Percentiles rank a stretch among this genome's conserved stretches.
Conservation (phyloP, 2,888 invertebrate genomes). For the Alsophila aescularia region DNA sequence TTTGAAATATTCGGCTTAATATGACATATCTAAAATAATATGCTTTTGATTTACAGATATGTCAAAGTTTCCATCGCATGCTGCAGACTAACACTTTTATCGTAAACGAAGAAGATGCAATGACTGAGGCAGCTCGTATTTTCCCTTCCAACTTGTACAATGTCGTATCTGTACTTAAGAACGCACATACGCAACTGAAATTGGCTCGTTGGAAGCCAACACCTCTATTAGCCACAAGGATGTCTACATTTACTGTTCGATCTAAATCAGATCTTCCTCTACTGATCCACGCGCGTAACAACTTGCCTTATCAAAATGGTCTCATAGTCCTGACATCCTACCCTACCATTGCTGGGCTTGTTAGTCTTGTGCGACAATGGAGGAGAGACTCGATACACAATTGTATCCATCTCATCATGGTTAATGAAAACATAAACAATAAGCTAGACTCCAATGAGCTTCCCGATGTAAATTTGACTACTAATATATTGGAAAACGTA, state of each 20-base stretch:
- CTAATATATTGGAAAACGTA: constrained; percentile 34
- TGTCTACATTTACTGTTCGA: constrained; percentile 23
- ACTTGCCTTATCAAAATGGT: constrained; percentile 26
- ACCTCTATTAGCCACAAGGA: constrained; percentile 14
- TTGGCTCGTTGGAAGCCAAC: constrained; percentile 37
- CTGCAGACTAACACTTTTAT: constrained; percentile 3
- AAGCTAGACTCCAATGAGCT: constrained; percentile 15
- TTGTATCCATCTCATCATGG: constrained; percentile 33
- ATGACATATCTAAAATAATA: not conserved
- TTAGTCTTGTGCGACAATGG: constrained; percentile 40
- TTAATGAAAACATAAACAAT: constrained; percentile 21
- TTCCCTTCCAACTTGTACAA: not conserved
- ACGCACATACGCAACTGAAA: constrained; percentile 26
- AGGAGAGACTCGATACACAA: constrained; percentile 34
- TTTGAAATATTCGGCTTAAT: no score
- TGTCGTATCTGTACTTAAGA: constrained; percentile 8
- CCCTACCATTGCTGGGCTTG: constrained; percentile 36
- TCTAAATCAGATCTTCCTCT: constrained; percentile 31
- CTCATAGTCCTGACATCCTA: constrained; percentile 39
- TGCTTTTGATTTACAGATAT: constrained; percentile 6
- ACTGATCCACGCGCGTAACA: constrained; percentile 28
- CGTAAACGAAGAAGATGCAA: constrained; percentile 3
- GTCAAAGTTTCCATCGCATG: not conserved
- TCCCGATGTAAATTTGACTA: constrained; percentile 34
- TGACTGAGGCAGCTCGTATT: not conserved